Percentiles rank a stretch among this genome's conserved stretches.
Evolutionary conservation across 2,888 invertebrate species (phyloP).

Genomic region (Oscheius myriophilus): DNA sequence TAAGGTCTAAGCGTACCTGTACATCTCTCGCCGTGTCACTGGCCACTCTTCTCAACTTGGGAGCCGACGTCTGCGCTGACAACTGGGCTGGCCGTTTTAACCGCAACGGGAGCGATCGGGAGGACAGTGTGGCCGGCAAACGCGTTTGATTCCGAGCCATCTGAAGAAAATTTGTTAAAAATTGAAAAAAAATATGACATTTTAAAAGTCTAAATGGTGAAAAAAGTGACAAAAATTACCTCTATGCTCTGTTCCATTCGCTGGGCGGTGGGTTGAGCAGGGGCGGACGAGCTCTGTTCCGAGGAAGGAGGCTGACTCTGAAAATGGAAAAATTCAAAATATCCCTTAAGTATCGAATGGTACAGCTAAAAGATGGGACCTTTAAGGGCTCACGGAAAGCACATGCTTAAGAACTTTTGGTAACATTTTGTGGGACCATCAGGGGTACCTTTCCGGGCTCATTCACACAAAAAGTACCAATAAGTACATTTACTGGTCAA

Average conservation of each 20-base stretch:
- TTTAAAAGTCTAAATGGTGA: too few species aligned
- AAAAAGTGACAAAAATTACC: constrained; percentile 10
- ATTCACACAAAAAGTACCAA: too few species aligned
- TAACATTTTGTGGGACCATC: too few species aligned
- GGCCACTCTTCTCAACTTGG: constrained; percentile 29
- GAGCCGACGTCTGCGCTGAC: not conserved
- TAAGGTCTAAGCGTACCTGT: constrained; percentile 29
- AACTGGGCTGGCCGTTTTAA: constrained; percentile 20
- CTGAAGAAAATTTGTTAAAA: constrained; percentile 5
- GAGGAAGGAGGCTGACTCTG: too few species aligned
- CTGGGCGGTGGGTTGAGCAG: not conserved
- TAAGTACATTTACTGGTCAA: too few species aligned
- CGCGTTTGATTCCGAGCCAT: constrained; percentile 19
- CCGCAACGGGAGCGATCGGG: constrained; percentile 11
- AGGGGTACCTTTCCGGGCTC: too few species aligned
- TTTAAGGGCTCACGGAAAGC: too few species aligned
- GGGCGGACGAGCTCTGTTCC: not conserved
- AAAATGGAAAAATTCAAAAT: too few species aligned
- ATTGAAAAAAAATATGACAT: too few species aligned
- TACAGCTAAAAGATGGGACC: too few species aligned
- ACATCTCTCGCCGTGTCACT: constrained; percentile 24
- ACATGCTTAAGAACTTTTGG: too few species aligned
- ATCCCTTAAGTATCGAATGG: too few species aligned
- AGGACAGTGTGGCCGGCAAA: constrained; percentile 15
- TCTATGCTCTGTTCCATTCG: not conserved